phyloP scores from a whole-genome alignment of 2,888 invertebrate genomes.

The Diabrotica balteata region DNA sequence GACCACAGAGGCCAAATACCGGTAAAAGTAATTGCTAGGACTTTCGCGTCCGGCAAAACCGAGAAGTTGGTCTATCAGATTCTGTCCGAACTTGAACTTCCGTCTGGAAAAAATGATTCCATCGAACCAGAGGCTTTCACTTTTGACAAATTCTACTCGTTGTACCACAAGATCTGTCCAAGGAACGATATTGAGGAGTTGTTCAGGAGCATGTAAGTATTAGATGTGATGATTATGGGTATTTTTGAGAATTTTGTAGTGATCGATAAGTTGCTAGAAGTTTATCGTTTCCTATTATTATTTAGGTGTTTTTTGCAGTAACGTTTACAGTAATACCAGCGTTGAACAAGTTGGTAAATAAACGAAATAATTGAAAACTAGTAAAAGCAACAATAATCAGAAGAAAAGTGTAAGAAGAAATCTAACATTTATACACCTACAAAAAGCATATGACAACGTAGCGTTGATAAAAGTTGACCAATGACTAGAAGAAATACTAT shows the following conservation, averaged over 20 bases:
- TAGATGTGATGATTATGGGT: too few relatives aligned
- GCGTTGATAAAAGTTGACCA: too few relatives aligned
- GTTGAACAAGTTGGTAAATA: too few relatives aligned
- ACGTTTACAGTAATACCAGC: too few relatives aligned
- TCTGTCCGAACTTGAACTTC: slow-evolving; percentile 90
- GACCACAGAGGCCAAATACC: slow-evolving; percentile 96
- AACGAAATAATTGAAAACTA: too few relatives aligned
- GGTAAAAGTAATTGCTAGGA: slow-evolving; percentile 93
- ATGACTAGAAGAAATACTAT: too few relatives aligned
- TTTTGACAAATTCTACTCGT: slow-evolving; percentile 97
- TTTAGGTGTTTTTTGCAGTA: too few relatives aligned
- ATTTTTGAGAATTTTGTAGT: background rate
- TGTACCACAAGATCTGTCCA: slow-evolving; percentile 99
- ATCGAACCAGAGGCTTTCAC: slow-evolving; percentile 95
- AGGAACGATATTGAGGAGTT: slow-evolving; percentile 98
- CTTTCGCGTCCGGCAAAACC: slow-evolving; percentile 99
- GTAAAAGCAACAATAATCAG: too few relatives aligned
- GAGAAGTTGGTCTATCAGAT: slow-evolving; percentile 98
- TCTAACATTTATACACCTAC: too few relatives aligned
- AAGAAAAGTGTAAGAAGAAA: too few relatives aligned
- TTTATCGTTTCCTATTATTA: background rate
- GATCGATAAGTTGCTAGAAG: background rate
- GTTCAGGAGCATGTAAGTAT: slow-evolving; percentile 91
- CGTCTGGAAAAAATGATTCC: slow-evolving; percentile 94
- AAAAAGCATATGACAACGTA: too few relatives aligned